Conservation (phyloP, 2,113 vertebrate species). For the Platycercus adscitus region DNA sequence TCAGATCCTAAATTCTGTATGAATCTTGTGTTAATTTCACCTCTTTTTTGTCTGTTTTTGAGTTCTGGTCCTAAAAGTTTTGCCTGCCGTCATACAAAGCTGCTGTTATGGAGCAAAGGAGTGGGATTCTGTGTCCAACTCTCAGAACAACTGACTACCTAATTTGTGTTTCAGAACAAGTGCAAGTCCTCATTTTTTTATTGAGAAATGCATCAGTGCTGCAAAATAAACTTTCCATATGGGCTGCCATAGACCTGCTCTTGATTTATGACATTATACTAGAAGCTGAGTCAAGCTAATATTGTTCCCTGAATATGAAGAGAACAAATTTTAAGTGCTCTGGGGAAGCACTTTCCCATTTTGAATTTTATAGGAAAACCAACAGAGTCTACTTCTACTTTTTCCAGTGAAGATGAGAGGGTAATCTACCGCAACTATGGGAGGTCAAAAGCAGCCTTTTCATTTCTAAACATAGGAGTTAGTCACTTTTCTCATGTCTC, state of each 20-base stretch:
- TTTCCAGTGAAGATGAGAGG: not conserved
- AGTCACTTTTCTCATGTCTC: not conserved
- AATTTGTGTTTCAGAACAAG: not conserved
- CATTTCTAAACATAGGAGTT: not conserved
- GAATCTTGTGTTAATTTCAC: not conserved
- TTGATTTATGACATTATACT: not conserved
- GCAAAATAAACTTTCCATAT: constrained; percentile 1
- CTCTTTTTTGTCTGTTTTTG: not conserved
- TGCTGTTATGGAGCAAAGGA: not conserved
- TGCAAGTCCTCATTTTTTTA: not conserved
- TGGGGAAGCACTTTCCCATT: not conserved
- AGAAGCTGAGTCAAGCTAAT: constrained; percentile 10
- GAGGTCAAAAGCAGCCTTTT: not conserved
- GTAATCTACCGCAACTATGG: not conserved
- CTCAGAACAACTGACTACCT: not conserved
- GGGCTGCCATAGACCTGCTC: not conserved
- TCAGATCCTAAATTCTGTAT: not conserved
- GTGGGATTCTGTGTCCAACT: not conserved
- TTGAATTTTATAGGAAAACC: constrained; percentile 4
- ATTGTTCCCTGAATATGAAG: not conserved
- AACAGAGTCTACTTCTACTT: not conserved
- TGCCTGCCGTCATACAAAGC: not conserved
- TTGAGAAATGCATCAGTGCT: not conserved
- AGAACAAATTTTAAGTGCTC: not conserved
- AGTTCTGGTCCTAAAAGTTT: not conserved